Percentiles rank a stretch among this genome's conserved stretches.
Evolutionary conservation across 35 echinoderm and acorn worm genomes (phyloP).

Genomic region (Strongylocentrotus purpuratus): DNA sequence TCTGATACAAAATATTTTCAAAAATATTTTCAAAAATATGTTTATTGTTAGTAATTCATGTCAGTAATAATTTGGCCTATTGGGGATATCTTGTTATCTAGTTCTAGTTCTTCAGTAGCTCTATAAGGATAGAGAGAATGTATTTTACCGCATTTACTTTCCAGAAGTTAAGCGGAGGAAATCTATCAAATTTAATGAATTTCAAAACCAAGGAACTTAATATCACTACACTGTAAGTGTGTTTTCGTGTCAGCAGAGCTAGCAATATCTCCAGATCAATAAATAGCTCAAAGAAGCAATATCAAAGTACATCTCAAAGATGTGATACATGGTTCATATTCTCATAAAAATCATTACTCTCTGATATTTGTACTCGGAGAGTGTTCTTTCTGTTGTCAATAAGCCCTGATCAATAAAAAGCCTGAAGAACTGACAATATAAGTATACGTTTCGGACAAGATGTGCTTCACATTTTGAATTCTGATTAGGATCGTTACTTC

Average conservation of each 20-base stretch:
- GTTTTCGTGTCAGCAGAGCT: background rate
- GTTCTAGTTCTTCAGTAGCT: background rate
- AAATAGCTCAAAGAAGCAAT: background rate
- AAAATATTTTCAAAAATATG: no score
- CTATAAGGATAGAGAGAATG: background rate
- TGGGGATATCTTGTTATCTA: background rate
- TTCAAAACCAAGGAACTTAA: background rate
- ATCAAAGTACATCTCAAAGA: background rate
- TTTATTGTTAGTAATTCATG: no score
- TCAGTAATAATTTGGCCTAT: background rate
- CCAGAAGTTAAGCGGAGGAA: background rate
- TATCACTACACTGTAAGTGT: background rate
- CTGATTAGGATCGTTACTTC: background rate
- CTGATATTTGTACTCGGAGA: background rate
- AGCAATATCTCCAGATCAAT: background rate
- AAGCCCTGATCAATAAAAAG: background rate
- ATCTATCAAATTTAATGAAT: background rate
- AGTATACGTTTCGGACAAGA: background rate
- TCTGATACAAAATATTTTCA: no score
- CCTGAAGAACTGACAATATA: background rate
- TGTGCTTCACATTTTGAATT: background rate
- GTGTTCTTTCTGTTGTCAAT: slow-evolving; percentile 12
- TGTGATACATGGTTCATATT: background rate
- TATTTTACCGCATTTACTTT: background rate
- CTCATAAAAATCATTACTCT: slow-evolving; percentile 13